A percentile compares a stretch with the other conserved stretches of the same genome.
Conservation (phyloP, 35 echinoderm and acorn worm species). For the Heliocidaris erythrogramma region DNA sequence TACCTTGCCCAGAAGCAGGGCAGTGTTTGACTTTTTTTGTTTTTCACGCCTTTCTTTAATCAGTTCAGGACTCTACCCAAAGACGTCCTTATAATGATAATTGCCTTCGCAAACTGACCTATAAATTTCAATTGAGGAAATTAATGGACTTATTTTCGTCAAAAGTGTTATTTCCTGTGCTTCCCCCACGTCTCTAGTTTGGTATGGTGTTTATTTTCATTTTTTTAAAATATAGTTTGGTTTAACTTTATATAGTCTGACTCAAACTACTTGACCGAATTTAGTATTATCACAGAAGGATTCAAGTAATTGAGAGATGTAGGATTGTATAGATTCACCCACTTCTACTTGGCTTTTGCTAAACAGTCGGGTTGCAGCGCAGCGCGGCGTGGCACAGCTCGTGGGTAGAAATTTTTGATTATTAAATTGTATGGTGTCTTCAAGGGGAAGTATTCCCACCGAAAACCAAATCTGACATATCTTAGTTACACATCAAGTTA, state of each 20-base stretch:
- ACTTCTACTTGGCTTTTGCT: too few species aligned
- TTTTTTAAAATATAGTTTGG: neutral
- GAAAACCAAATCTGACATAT: too few species aligned
- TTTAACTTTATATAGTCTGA: too few species aligned
- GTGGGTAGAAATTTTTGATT: too few species aligned
- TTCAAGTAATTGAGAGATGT: too few species aligned
- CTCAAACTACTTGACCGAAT: neutral
- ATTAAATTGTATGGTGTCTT: too few species aligned
- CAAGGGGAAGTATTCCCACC: too few species aligned
- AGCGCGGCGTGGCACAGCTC: too few species aligned
- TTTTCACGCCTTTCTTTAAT: neutral
- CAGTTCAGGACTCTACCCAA: too few species aligned
- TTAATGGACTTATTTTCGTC: neutral
- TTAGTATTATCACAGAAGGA: neutral
- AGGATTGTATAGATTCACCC: too few species aligned
- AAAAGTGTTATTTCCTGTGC: neutral
- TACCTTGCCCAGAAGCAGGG: neutral
- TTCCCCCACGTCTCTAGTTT: neutral
- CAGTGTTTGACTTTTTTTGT: neutral
- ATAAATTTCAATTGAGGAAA: slow-evolving; percentile 3
- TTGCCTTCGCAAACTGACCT: neutral
- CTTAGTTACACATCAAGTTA: too few species aligned
- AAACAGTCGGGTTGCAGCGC: too few species aligned
- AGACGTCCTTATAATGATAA: neutral
- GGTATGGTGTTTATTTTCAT: neutral